Conservation (phyloP, 2,888 invertebrate species). For the Nysson spinosus region DNA sequence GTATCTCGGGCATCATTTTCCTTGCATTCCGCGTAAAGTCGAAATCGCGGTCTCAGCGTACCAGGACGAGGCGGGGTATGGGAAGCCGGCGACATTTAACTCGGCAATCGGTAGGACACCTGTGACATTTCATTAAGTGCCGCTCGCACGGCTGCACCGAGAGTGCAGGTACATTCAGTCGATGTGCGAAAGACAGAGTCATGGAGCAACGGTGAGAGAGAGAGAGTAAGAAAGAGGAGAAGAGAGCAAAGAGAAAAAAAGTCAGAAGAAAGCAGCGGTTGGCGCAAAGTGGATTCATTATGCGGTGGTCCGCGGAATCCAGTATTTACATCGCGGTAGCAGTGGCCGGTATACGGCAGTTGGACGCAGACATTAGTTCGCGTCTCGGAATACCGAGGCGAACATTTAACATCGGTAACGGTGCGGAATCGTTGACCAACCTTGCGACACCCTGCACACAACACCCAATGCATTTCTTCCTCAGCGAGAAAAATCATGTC, state of each 20-base stretch:
- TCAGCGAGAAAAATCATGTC: too few species aligned
- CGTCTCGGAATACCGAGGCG: constrained; percentile 73
- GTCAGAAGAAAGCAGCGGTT: constrained; percentile 12
- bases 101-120: constrained; percentile 74
- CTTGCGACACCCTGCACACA: neutral
- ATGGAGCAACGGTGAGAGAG: constrained; percentile 1
- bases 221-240: neutral
- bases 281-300: constrained; percentile 75
- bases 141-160: constrained; percentile 52
- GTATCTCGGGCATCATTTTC: constrained; percentile 58
- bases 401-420: constrained; percentile 75
- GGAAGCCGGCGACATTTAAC: constrained; percentile 74
- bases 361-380: constrained; percentile 74
- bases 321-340: constrained; percentile 71
- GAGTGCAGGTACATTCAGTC: constrained; percentile 8
- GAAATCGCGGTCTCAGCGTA: constrained; percentile 58
- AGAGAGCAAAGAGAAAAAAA: neutral
- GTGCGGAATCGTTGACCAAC: constrained; percentile 57
- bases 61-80: constrained; percentile 62
- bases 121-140: constrained; percentile 77
- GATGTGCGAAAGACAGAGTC: constrained; percentile 9
- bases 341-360: constrained; percentile 57
- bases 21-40: constrained; percentile 63
- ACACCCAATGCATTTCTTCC: neutral
- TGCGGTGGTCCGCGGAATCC: constrained; percentile 68